These are phyloP conservation scores for Enteromius argenteus DNA, from an alignment of 2,797 vertebrate genomes.

Conservation along the genomic window DNA sequence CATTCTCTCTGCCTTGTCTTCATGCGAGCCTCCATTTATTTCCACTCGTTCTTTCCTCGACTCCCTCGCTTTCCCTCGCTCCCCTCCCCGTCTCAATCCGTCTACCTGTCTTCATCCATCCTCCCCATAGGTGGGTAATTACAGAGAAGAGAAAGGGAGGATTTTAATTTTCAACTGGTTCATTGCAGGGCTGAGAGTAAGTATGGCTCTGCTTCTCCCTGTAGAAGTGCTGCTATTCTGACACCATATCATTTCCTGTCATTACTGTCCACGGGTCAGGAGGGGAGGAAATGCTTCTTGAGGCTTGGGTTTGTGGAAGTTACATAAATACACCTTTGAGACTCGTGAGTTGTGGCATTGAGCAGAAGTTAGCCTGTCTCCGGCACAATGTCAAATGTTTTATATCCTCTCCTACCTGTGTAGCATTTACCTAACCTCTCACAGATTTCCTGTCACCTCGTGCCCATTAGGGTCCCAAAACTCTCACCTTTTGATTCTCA, in stretches of 20 bases:
- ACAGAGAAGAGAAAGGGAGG: conserved; percentile 59
- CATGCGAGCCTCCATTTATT: conserved; percentile 38
- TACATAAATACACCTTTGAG: conserved; percentile 49
- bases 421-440: neutral
- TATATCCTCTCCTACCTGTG: conserved; percentile 4
- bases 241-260: conserved; percentile 56
- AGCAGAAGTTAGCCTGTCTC: conserved; percentile 34
- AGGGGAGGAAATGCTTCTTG: conserved; percentile 37
- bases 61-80: conserved; percentile 42
- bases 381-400: conserved; percentile 41
- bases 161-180: conserved; percentile 65
- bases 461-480: conserved; percentile 6
- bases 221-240: conserved; percentile 54
- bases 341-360: conserved; percentile 38
- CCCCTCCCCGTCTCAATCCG: conserved; percentile 38
- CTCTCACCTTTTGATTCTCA: neutral
- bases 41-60: conserved; percentile 27
- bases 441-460: neutral
- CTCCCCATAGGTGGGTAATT: conserved; percentile 63
- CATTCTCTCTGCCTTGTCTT: conserved; percentile 48
- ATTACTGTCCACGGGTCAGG: conserved; percentile 48
- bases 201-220: conserved; percentile 47
- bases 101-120: conserved; percentile 57
- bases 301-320: conserved; percentile 38
- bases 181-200: conserved; percentile 53